Evolutionary conservation across 2,888 invertebrate genomes (phyloP).

Genomic region (Arrhopalites spinosus): DNA sequence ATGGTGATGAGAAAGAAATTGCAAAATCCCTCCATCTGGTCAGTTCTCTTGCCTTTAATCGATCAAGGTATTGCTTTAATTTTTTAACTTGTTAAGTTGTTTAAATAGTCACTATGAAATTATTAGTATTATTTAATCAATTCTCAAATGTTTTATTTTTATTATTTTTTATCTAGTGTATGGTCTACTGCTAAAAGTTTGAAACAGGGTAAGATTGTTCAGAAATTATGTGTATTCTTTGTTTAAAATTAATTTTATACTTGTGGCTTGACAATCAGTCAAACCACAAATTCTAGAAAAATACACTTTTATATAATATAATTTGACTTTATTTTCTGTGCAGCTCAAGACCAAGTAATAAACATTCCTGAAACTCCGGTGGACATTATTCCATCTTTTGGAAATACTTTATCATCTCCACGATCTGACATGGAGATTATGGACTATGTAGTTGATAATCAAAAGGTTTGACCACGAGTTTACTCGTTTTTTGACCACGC

Average conservation of each 20-base stretch:
- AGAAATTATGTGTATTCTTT: too few relatives aligned
- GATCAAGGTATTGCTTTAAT: slow-evolving; percentile 5
- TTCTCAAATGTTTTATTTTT: too few relatives aligned
- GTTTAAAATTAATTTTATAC: too few relatives aligned
- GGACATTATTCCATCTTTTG: neutral
- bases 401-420: neutral
- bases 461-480: neutral
- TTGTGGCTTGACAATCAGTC: too few relatives aligned
- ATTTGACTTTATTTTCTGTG: neutral
- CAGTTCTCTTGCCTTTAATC: slow-evolving; percentile 4
- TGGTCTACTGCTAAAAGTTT: slow-evolving; percentile 8
- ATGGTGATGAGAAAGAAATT: slow-evolving; percentile 42
- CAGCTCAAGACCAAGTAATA: neutral
- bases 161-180: slow-evolving; percentile 12
- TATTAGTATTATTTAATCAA: neutral
- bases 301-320: too few relatives aligned
- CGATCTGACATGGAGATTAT: slow-evolving; percentile 9
- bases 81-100: neutral
- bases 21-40: slow-evolving; percentile 27
- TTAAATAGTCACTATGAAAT: neutral
- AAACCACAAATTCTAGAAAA: too few relatives aligned
- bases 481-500: neutral
- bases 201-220: neutral
- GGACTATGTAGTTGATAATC: slow-evolving; percentile 11
- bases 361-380: neutral